Evolutionary conservation across 2,888 invertebrate genomes (phyloP).

Genomic region (Campaea margaritaria): DNA sequence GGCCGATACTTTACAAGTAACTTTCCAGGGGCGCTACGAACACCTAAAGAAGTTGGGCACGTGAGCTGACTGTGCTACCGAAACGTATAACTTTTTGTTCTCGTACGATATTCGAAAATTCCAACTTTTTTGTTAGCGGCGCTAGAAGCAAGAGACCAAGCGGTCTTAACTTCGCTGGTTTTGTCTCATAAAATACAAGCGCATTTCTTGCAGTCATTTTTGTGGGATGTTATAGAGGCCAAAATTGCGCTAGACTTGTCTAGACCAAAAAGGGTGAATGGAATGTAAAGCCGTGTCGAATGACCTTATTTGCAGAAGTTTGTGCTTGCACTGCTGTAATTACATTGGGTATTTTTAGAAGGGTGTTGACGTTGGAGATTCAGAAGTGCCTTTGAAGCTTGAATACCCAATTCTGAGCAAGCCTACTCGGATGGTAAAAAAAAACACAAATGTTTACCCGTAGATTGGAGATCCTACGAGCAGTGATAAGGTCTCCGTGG

Average conservation of each 20-base stretch:
- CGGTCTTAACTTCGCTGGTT: slow-evolving; percentile 9
- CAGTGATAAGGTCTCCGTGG: too few species aligned
- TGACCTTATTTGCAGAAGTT: not conserved
- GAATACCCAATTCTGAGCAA: not conserved
- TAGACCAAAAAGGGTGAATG: not conserved
- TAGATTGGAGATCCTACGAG: too few species aligned
- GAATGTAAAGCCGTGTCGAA: not conserved
- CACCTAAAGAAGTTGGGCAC: slow-evolving; percentile 73
- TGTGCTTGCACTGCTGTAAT: slow-evolving; percentile 2
- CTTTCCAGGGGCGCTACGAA: slow-evolving; percentile 68
- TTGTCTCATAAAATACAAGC: not conserved
- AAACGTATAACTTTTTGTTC: slow-evolving; percentile 45
- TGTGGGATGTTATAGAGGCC: slow-evolving; percentile 1
- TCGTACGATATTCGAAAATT: slow-evolving; percentile 34
- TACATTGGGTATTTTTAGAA: not conserved
- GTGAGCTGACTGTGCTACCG: slow-evolving; percentile 65
- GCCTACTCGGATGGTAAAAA: too few species aligned
- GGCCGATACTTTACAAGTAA: slow-evolving; percentile 64
- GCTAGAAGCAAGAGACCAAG: not conserved
- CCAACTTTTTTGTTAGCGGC: slow-evolving; percentile 1
- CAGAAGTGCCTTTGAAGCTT: too few species aligned
- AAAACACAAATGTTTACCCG: too few species aligned
- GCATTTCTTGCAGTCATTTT: not conserved
- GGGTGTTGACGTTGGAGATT: too few species aligned
- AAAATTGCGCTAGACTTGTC: slow-evolving; percentile 7